Evolutionary conservation across 2,888 invertebrate genomes (phyloP).

Genomic region (Apoda limacodes): DNA sequence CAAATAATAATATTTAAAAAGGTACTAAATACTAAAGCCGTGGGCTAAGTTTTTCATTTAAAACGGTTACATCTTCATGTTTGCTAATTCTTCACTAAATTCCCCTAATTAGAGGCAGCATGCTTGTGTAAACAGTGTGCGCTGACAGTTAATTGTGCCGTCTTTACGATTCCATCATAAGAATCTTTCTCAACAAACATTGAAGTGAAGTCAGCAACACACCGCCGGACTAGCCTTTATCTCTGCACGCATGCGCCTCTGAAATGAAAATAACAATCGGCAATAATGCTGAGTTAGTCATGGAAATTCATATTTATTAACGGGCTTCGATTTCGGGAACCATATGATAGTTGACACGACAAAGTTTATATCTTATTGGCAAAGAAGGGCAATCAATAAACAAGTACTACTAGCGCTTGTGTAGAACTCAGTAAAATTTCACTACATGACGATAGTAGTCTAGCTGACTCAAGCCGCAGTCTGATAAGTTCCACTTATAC

Average conservation of each 20-base stretch:
- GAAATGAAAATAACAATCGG: constrained; percentile 65
- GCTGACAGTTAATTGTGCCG: constrained; percentile 49
- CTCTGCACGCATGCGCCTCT: constrained; percentile 70
- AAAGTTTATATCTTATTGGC: no score
- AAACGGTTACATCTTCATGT: no score
- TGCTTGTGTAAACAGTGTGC: constrained; percentile 63
- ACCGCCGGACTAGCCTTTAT: constrained; percentile 61
- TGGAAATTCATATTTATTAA: constrained; percentile 50
- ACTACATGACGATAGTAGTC: no score
- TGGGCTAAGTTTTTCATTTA: no score
- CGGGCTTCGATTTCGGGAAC: constrained; percentile 16
- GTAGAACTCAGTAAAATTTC: no score
- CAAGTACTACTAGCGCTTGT: no score
- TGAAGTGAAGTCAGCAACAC: constrained; percentile 57
- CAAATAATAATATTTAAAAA: no score
- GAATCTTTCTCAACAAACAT: constrained; percentile 26
- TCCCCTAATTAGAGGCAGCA: constrained; percentile 48
- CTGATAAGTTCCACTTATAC: no score
- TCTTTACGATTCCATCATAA: constrained; percentile 31
- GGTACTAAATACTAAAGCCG: no score
- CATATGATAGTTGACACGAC: constrained; percentile 15
- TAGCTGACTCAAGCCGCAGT: no score
- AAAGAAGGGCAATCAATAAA: no score
- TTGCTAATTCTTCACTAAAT: constrained; percentile 13
- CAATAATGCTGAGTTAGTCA: constrained; percentile 68